Evolutionary conservation across 2,113 vertebrate genomes (phyloP).

Genomic region (Speoplatyrhinus poulsoni): DNA sequence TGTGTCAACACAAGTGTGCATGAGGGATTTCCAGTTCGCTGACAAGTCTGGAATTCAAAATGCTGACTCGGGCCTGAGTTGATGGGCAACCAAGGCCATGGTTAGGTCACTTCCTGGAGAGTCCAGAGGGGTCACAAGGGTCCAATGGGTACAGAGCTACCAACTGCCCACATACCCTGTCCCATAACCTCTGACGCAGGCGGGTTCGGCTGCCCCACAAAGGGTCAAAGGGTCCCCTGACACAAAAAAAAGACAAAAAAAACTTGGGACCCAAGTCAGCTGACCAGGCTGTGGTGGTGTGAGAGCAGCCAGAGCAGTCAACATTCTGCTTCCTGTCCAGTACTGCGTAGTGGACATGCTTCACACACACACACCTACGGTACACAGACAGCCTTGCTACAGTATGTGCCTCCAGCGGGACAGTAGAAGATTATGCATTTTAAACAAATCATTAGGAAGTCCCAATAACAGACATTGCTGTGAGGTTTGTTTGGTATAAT

Average conservation of each 20-base stretch:
- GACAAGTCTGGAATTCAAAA: conserved; percentile 35
- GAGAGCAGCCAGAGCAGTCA: conserved; percentile 21
- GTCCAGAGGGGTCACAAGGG: conserved; percentile 30
- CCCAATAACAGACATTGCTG: no score
- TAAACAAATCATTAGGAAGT: no score
- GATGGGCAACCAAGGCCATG: conserved; percentile 44
- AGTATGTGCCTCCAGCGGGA: no score
- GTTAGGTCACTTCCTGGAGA: conserved; percentile 57
- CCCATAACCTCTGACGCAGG: conserved; percentile 48
- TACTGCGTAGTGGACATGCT: background rate
- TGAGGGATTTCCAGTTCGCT: background rate
- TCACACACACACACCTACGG: background rate
- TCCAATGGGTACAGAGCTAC: conserved; percentile 25
- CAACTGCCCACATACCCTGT: conserved; percentile 11
- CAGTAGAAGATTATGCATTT: no score
- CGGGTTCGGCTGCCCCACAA: conserved; percentile 15
- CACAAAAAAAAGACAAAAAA: conserved; percentile 43
- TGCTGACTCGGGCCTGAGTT: conserved; percentile 59
- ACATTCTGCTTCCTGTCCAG: background rate
- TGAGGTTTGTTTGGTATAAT: no score
- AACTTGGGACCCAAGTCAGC: conserved; percentile 1
- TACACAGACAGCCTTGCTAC: no score
- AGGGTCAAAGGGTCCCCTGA: conserved; percentile 18
- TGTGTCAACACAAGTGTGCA: background rate
- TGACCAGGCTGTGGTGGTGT: conserved; percentile 30